Evolutionary conservation across 2,888 invertebrate species (phyloP), one percentile per base, ranked within the genome.

Genomic region (Agonopterix arenella): DNA sequence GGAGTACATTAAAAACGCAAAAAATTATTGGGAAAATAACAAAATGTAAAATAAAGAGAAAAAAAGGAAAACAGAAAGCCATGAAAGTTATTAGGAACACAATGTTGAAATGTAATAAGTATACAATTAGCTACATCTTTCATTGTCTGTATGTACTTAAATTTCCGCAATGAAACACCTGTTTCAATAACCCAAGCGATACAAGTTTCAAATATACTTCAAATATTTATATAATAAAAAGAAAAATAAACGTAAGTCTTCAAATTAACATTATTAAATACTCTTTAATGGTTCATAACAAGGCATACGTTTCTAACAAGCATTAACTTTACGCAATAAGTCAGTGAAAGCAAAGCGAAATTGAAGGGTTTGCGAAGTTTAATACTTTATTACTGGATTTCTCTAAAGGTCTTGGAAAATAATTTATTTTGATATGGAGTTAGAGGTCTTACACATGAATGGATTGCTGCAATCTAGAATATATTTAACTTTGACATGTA

Each of bases 261-360:
- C 28, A 28, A 28, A 28, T 28, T 28, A 28, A 28, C 28, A 28
- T 28, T 28, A 28, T 28, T 28, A 28, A 28, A 28, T 28, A 28
- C 28, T 7, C 40, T 11, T 44, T 43, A 47, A 51, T 47, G 44
- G 40, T 44, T 53, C 46, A 56, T 57, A 48, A 53, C 46, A 52
- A 54, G 50, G 13, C 43, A 11, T 45, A 47, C 47, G 46, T 48
- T 51, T 51, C 50, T 56, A 60, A 56, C 53, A 51, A 61, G 66
- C 64, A 64, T 72, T 52, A 62, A 61, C 63, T 70, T 68, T 74
- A 74, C 70, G 76, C 73, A 75, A 76, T 73, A 71, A 75, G 59
- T 71, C 64, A 73, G 82, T 78, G 84, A 83, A 83, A 84, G 83
- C 72, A 53, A 50, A 52, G 70, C 69, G 59, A 76, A 80, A 80